phyloP scores from a whole-genome alignment of 2,113 vertebrate species.

The Ramphastos sulfuratus region DNA sequence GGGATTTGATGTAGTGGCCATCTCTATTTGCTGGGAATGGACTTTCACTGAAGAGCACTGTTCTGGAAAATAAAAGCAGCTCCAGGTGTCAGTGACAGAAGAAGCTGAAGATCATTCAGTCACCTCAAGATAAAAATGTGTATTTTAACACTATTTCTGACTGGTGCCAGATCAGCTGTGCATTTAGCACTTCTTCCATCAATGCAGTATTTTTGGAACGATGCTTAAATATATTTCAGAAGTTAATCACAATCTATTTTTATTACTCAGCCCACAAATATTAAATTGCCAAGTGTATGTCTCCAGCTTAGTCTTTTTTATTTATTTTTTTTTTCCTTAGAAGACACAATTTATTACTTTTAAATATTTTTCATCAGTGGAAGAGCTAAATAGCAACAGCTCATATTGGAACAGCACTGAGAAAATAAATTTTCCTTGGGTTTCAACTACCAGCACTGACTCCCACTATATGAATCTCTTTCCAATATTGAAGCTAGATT shows the following conservation, averaged over 20 bases:
- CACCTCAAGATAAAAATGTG: neutral
- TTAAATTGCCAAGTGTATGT: neutral
- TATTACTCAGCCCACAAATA: neutral
- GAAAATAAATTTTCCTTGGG: neutral
- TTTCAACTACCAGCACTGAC: neutral
- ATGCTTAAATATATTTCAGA: neutral
- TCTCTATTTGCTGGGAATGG: neutral
- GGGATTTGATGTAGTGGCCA: neutral
- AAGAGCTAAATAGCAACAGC: neutral
- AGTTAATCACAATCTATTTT: neutral
- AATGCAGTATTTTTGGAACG: neutral
- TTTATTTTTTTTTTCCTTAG: neutral
- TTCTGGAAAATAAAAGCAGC: neutral
- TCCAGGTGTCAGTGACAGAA: neutral
- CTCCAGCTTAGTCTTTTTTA: neutral
- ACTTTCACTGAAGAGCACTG: neutral
- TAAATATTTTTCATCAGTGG: neutral
- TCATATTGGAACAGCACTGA: neutral
- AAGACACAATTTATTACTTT: neutral
- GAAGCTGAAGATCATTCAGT: neutral
- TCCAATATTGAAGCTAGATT: neutral
- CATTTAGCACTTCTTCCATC: neutral
- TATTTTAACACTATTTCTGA: neutral
- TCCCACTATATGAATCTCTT: neutral
- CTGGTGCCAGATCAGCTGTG: neutral